Percentiles rank a stretch among this genome's conserved stretches.
Conservation (phyloP, 1,140 invertebrate species). For the Caerostris extrusa region DNA sequence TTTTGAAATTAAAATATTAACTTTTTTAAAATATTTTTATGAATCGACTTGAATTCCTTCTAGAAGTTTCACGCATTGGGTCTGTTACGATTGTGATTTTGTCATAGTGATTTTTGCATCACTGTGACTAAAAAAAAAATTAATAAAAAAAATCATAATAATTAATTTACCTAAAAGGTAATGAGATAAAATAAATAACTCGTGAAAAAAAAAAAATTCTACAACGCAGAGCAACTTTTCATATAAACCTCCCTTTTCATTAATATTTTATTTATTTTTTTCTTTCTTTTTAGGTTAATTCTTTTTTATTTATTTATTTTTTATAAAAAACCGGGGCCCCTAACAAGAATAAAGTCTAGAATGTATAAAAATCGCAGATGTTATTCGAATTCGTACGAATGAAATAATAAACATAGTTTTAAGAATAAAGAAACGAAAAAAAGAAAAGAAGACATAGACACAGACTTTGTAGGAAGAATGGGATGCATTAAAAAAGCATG, state of each 20-base stretch:
- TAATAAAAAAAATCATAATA: too few relatives aligned
- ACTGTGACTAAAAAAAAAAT: too few relatives aligned
- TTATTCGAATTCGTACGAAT: constrained; percentile 49
- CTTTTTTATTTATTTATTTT: neutral
- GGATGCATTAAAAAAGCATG: constrained; percentile 6
- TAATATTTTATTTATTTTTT: constrained; percentile 29
- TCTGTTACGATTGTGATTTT: too few relatives aligned
- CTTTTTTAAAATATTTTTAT: too few relatives aligned
- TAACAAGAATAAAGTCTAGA: neutral
- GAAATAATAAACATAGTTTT: constrained; percentile 57
- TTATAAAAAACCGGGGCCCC: neutral
- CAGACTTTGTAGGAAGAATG: constrained; percentile 13
- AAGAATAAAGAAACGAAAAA: neutral
- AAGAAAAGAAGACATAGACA: constrained; percentile 2
- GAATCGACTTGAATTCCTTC: too few relatives aligned
- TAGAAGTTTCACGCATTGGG: too few relatives aligned
- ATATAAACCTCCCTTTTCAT: constrained; percentile 15
- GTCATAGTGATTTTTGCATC: too few relatives aligned
- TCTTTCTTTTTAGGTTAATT: neutral
- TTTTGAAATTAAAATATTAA: too few relatives aligned
- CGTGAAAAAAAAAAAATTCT: too few relatives aligned
- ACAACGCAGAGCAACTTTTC: too few relatives aligned
- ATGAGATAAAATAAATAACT: too few relatives aligned
- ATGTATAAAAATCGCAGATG: constrained; percentile 70
- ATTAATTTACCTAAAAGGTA: too few relatives aligned